phyloP scores from a whole-genome alignment of 2,113 vertebrate species.

The Piaya cayana region DNA sequence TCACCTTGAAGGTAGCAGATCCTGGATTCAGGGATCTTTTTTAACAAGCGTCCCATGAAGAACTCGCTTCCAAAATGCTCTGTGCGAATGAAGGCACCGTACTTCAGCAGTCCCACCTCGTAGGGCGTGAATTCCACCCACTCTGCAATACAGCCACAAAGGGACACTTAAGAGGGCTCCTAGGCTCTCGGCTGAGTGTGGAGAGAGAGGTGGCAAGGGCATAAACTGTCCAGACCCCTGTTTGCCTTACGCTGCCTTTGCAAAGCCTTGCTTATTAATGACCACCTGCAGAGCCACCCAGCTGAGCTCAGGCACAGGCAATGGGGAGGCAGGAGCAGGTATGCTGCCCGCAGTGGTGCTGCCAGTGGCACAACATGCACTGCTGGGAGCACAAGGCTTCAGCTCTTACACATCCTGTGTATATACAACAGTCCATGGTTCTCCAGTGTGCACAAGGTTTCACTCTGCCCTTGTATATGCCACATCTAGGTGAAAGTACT shows the following conservation, averaged over 20 bases:
- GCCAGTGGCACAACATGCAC: background rate
- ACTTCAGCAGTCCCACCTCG: conserved; percentile 77
- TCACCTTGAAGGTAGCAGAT: conserved; percentile 81
- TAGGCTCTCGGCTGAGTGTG: rapidly evolving
- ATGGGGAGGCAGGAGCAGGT: background rate
- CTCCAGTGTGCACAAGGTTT: rapidly evolving
- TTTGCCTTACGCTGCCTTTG: background rate
- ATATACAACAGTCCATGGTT: background rate
- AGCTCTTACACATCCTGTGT: rapidly evolving
- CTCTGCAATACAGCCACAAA: conserved; percentile 52
- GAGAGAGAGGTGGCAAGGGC: background rate
- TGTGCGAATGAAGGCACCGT: conserved; percentile 67
- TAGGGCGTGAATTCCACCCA: conserved; percentile 83
- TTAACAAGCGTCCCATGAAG: conserved; percentile 78
- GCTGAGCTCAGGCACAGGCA: rapidly evolving
- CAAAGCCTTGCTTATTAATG: background rate
- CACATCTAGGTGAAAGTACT: background rate
- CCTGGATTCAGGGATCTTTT: conserved; percentile 64
- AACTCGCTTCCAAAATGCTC: conserved; percentile 77
- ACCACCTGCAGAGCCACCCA: rapidly evolving
- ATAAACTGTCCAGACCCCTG: background rate
- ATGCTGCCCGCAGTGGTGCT: rapidly evolving
- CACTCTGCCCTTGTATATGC: rapidly evolving
- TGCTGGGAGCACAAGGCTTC: background rate
- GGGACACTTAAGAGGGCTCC: background rate